phyloP scores from a whole-genome alignment of 2,888 invertebrate genomes.

The Sinhomidia bicolor region DNA sequence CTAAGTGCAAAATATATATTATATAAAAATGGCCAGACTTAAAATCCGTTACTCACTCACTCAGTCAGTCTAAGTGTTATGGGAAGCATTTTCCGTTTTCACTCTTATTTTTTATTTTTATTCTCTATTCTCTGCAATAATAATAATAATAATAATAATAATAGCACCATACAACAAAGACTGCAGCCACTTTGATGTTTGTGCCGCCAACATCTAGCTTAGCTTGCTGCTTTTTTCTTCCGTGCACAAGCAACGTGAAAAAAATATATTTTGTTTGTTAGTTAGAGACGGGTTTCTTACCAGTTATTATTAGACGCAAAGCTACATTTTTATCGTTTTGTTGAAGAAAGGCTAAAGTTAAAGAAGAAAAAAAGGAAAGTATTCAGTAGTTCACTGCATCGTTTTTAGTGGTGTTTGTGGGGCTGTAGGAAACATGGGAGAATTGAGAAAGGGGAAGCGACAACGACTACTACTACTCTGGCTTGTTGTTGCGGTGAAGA shows the following conservation, averaged over 20 bases:
- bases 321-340: neutral
- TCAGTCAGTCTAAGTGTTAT: constrained; percentile 10
- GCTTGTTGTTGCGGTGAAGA: constrained; percentile 25
- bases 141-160: neutral
- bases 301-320: constrained; percentile 26
- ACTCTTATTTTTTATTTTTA: constrained; percentile 37
- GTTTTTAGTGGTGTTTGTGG: neutral
- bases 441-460: neutral
- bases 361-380: neutral
- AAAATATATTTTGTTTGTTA: constrained; percentile 30
- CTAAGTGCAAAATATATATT: neutral
- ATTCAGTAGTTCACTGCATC: neutral
- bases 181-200: constrained; percentile 24
- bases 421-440: neutral
- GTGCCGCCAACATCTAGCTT: neutral
- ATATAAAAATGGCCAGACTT: neutral
- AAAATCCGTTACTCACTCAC: neutral
- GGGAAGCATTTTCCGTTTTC: constrained; percentile 37
- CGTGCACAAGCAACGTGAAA: neutral
- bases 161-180: constrained; percentile 31
- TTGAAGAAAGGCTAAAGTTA: neutral
- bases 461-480: neutral
- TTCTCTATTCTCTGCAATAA: constrained; percentile 35
- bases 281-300: no score
- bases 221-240: no score